Evolutionary conservation across 2,113 vertebrate species (phyloP).

Genomic region (Pao palembangensis): DNA sequence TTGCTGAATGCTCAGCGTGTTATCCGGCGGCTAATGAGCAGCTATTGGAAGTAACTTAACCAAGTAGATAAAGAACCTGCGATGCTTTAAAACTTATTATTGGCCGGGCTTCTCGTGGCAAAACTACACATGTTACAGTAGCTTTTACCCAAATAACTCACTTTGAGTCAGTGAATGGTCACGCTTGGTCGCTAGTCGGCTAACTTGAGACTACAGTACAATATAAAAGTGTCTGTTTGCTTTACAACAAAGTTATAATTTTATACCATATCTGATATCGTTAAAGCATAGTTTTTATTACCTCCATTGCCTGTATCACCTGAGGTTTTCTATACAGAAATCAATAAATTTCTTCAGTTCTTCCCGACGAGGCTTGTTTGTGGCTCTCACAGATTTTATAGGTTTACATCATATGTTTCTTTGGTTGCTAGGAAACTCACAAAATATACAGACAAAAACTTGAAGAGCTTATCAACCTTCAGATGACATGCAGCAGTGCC

Average conservation of each 20-base stretch:
- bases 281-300: no score
- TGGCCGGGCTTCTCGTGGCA: no score
- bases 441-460: constrained; percentile 92
- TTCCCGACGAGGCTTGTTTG: background rate
- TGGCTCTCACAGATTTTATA: background rate
- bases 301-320: no score
- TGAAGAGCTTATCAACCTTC: constrained; percentile 88
- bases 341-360: background rate
- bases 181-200: constrained; percentile 24
- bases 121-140: background rate
- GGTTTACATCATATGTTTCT: background rate
- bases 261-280: no score
- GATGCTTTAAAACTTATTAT: constrained; percentile 5
- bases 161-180: constrained; percentile 3
- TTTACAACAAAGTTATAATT: background rate
- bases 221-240: background rate
- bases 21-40: constrained; percentile 6
- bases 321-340: no score
- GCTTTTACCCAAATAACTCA: background rate
- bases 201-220: constrained; percentile 20
- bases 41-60: constrained; percentile 17
- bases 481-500: constrained; percentile 81
- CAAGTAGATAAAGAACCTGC: background rate
- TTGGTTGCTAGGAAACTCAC: constrained; percentile 83
- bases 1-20: background rate